Conservation (phyloP, 1,140 invertebrate species). For the Pseudomyrmex cubaensis region DNA sequence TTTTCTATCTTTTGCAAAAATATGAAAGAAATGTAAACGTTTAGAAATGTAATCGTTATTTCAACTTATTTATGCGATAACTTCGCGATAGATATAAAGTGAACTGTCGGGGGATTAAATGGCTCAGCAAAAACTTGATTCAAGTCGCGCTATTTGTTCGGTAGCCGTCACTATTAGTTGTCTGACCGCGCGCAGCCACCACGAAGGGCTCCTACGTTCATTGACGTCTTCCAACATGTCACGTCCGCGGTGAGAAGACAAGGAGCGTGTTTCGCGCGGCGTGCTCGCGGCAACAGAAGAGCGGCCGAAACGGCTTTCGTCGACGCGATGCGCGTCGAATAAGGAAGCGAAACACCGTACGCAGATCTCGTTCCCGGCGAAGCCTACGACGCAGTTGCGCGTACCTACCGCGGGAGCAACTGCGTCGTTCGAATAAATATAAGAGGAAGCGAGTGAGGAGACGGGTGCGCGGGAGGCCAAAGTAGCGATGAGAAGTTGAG, state of each 20-base stretch:
- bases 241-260: conserved; percentile 25
- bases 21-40: background rate
- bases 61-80: conserved; percentile 2
- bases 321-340: conserved; percentile 57
- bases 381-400: conserved; percentile 73
- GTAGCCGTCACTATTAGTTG: conserved; percentile 25
- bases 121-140: background rate
- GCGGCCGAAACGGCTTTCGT: conserved; percentile 24
- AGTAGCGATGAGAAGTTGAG: background rate
- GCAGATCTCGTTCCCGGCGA: conserved; percentile 65
- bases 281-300: conserved; percentile 1
- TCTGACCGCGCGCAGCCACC: conserved; percentile 3
- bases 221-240: conserved; percentile 56
- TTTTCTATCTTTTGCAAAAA: background rate
- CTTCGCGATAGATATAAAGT: conserved; percentile 1
- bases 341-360: conserved; percentile 64
- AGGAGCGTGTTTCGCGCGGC: background rate
- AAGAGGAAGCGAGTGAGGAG: conserved; percentile 46
- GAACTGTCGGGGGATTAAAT: conserved; percentile 5
- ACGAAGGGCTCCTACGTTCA: conserved; percentile 39
- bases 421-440: conserved; percentile 77
- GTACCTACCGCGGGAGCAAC: conserved; percentile 74
- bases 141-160: conserved; percentile 33
- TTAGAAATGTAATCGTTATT: background rate
- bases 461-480: conserved; percentile 7